Conservation (phyloP, 1,140 invertebrate species). For the Drosophila parvula region DNA sequence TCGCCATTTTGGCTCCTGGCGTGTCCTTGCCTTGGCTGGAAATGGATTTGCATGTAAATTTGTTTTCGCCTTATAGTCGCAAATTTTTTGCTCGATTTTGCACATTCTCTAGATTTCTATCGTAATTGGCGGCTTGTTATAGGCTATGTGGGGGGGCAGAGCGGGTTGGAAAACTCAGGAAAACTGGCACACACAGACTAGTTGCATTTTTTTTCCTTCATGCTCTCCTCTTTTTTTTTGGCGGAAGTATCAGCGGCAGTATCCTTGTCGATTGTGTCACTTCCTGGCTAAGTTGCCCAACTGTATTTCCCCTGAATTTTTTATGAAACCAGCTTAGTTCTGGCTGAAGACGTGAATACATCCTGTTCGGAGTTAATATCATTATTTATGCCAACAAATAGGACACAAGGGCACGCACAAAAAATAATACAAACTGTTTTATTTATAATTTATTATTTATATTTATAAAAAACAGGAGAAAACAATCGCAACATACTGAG, state of each 20-base stretch:
- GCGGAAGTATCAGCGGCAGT: slow-evolving; percentile 30
- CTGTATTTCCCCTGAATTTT: not conserved
- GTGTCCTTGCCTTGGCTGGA: slow-evolving; percentile 39
- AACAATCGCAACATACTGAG: too few species aligned
- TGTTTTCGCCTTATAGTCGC: slow-evolving; percentile 74
- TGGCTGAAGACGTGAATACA: not conserved
- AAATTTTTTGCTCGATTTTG: slow-evolving; percentile 79
- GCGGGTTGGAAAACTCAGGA: not conserved
- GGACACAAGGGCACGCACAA: too few species aligned
- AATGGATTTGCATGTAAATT: slow-evolving; percentile 79
- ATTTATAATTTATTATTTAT: too few species aligned
- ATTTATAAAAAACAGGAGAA: not conserved
- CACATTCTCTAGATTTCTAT: slow-evolving; percentile 80
- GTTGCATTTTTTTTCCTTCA: slow-evolving; percentile 5
- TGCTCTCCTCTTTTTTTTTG: not conserved
- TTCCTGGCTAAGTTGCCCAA: slow-evolving; percentile 12
- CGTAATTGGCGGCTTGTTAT: slow-evolving; percentile 79
- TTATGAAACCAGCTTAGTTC: not conserved
- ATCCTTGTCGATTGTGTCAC: slow-evolving; percentile 37
- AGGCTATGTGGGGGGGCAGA: slow-evolving; percentile 4
- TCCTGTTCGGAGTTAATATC: not conserved
- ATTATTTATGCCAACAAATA: not conserved
- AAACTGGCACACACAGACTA: slow-evolving; percentile 20
- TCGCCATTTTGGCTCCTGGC: slow-evolving; percentile 61
- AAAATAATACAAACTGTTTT: not conserved